A percentile compares a stretch with the other conserved stretches of the same genome.
These are phyloP conservation scores for Anticlea derivata DNA, from an alignment of 2,888 invertebrate species.

Conservation along the genomic window DNA sequence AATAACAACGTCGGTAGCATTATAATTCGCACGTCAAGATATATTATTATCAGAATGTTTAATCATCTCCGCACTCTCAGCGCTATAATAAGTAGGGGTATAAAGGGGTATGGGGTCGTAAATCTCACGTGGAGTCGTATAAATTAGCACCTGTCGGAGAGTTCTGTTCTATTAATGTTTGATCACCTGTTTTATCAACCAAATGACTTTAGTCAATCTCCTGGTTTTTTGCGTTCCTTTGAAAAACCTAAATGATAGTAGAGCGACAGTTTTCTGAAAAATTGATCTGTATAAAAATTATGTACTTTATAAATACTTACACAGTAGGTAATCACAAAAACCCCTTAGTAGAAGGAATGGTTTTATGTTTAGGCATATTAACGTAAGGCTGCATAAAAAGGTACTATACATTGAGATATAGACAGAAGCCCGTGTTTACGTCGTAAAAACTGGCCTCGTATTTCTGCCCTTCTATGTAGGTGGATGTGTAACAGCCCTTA, in stretches of 20 bases:
- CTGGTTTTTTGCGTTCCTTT: too few species aligned
- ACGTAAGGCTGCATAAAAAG: slow-evolving; percentile 39
- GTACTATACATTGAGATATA: slow-evolving; percentile 54
- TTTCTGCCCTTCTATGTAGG: slow-evolving; percentile 52
- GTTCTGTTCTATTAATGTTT: slow-evolving; percentile 14
- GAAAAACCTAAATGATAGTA: too few species aligned
- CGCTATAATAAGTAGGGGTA: slow-evolving; percentile 32
- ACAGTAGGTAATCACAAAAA: not conserved
- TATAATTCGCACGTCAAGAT: slow-evolving; percentile 24
- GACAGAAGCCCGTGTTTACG: slow-evolving; percentile 59
- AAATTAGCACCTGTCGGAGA: slow-evolving; percentile 57
- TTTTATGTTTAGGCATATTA: slow-evolving; percentile 42
- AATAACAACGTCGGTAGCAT: slow-evolving; percentile 5
- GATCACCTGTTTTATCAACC: slow-evolving; percentile 9
- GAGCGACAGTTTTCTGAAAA: too few species aligned
- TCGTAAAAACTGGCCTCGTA: slow-evolving; percentile 69
- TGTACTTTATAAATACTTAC: too few species aligned
- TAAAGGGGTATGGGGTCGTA: slow-evolving; percentile 43
- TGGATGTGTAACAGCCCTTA: slow-evolving; percentile 33
- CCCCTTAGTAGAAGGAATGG: slow-evolving; percentile 18
- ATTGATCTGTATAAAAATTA: too few species aligned
- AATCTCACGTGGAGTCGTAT: slow-evolving; percentile 51
- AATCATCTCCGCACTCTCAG: slow-evolving; percentile 25
- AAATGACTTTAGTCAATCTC: not conserved
- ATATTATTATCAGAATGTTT: slow-evolving; percentile 28